Evolutionary conservation across 2,113 vertebrate genomes (phyloP), one percentile per base, ranked within the genome.

Genomic region (Alethe castanea): DNA sequence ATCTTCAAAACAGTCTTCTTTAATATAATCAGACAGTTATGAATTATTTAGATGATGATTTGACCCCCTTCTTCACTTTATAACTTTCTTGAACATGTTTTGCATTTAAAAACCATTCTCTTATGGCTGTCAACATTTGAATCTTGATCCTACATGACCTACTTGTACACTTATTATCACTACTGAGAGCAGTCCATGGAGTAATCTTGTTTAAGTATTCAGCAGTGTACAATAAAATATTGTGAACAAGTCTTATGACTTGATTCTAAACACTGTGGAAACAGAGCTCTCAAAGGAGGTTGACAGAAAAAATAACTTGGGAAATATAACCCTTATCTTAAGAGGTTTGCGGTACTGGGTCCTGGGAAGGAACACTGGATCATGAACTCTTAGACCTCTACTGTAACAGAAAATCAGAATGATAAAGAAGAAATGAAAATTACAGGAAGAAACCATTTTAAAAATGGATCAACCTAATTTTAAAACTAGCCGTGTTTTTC

Each of bases 1-100:
- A 16, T 50, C 53, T 88, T 82, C 62, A 93, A 93, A 66, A 19
- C 14, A 40, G 10, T 44, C 26, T 82, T 5, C 24, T 69, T 90
- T 90, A 80, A 85, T 18, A 56, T 61, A 79, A 67, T 47, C 47
- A 69, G 70, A 67, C 20, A 72, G 20, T 45, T 87, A 26, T 87
- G 61, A 95, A 90, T 93, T 90, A 87, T 93, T 92, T 90, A 90
- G 48, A 35, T 42, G 47, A 73, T 20, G 9, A 47, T 88, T 71
- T 93, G 79, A 82, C 66, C 57, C 36, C 36, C 33, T 86, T 88
- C 33, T 77, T 92, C 29, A 71, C 4, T 72, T 73, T 48, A 61
- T 73, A 86, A 40, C 67, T 79, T 92, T 52, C 47, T 65, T 44
- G 36, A 88, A 81, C 8, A 61, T 61, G 22, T 48, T 92, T 76